These are phyloP conservation scores for Eupeodes latifasciatus DNA, from an alignment of 2,888 invertebrate species.

Conservation along the genomic window DNA sequence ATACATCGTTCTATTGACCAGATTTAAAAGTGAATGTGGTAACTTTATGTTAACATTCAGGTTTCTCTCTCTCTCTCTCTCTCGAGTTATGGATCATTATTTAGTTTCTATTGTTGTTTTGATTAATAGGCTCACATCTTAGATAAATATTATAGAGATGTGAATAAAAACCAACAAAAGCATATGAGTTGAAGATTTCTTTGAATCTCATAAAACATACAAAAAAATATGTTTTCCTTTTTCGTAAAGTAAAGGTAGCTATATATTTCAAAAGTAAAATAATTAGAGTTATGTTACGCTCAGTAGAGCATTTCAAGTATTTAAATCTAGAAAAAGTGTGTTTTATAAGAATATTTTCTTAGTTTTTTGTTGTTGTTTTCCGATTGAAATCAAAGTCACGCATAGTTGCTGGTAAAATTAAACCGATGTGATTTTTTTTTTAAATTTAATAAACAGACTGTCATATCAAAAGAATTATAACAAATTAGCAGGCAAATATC, in stretches of 20 bases:
- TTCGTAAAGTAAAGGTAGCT: not conserved
- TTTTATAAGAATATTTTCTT: conserved; percentile 33
- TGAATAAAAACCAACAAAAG: conserved; percentile 10
- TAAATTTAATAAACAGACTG: conserved; percentile 13
- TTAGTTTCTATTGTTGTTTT: conserved; percentile 13
- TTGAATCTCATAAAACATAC: conserved; percentile 42
- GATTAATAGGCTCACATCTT: conserved; percentile 12
- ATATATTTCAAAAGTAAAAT: conserved; percentile 44
- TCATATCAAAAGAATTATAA: conserved; percentile 33
- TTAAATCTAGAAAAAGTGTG: conserved; percentile 29
- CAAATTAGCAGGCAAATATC: not conserved
- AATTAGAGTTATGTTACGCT: conserved; percentile 66
- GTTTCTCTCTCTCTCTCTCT: conserved; percentile 38
- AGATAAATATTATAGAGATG: conserved; percentile 1
- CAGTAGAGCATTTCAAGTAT: conserved; percentile 45
- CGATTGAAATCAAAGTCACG: conserved; percentile 65
- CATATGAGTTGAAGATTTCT: not conserved
- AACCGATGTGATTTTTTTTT: conserved; percentile 35
- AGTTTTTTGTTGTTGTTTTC: conserved; percentile 17
- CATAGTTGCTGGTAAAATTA: conserved; percentile 52
- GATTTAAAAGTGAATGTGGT: conserved; percentile 40
- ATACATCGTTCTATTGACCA: conserved; percentile 27
- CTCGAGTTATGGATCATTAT: conserved; percentile 39
- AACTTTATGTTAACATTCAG: conserved; percentile 31
- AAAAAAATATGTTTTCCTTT: conserved; percentile 37